phyloP scores from a whole-genome alignment of 2,888 invertebrate genomes.

The Hydrotaea cyrtoneurina region DNA sequence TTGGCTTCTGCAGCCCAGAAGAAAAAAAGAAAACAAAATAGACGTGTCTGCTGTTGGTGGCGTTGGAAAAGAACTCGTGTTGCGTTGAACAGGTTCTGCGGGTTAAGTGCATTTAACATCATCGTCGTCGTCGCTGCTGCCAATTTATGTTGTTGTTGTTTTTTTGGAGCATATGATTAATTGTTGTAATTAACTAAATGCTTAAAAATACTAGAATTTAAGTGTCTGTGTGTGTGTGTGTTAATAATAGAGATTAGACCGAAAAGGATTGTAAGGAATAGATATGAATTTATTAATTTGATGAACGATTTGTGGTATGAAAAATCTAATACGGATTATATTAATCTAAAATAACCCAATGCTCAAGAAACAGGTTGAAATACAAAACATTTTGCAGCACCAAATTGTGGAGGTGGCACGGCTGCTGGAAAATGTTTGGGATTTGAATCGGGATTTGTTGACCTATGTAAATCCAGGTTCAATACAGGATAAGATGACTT shows the following conservation, averaged over 20 bases:
- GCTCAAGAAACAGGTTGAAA: too few species aligned
- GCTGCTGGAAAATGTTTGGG: too few species aligned
- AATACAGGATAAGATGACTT: too few species aligned
- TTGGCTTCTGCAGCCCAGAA: neutral
- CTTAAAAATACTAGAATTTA: slow-evolving; percentile 31
- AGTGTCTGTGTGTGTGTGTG: neutral
- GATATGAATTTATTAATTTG: neutral
- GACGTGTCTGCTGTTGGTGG: neutral
- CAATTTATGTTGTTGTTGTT: slow-evolving; percentile 45
- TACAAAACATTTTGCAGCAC: too few species aligned
- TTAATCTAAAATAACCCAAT: too few species aligned
- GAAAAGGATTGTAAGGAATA: neutral
- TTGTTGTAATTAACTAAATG: slow-evolving; percentile 56
- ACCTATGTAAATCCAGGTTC: too few species aligned
- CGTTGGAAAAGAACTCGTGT: slow-evolving; percentile 8
- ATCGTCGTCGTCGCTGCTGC: slow-evolving; percentile 55
- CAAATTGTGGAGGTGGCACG: too few species aligned
- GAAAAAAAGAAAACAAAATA: neutral
- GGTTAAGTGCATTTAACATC: slow-evolving; percentile 62
- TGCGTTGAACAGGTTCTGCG: slow-evolving; percentile 57
- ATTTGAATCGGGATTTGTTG: too few species aligned
- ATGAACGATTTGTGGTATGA: too few species aligned
- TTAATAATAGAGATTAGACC: neutral
- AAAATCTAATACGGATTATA: too few species aligned
- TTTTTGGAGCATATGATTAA: slow-evolving; percentile 62